These are phyloP conservation scores for Eurypyga helias DNA, from an alignment of 2,113 vertebrate genomes.

Conservation along the genomic window DNA sequence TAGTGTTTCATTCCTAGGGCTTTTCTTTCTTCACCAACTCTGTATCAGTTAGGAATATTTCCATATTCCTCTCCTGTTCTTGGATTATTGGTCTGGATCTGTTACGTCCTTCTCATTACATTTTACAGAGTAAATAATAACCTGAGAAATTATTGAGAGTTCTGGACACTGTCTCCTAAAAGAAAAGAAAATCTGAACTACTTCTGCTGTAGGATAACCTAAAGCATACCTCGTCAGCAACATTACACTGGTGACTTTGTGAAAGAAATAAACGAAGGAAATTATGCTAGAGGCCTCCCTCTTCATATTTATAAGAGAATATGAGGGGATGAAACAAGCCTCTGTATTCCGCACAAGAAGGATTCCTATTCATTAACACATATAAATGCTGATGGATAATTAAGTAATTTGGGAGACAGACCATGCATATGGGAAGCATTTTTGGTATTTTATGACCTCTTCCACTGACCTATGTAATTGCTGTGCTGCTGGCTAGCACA, in stretches of 20 bases:
- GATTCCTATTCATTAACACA: constrained; percentile 11
- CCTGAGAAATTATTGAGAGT: not conserved
- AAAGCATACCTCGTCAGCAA: not conserved
- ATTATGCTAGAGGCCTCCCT: not conserved
- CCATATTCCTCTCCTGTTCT: not conserved
- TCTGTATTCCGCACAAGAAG: not conserved
- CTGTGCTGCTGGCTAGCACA: not conserved
- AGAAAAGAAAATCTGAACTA: not conserved
- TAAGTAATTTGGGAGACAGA: constrained; percentile 62
- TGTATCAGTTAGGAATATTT: not conserved
- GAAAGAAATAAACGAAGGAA: not conserved
- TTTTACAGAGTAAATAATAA: not conserved
- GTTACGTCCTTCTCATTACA: not conserved
- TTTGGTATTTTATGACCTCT: constrained; percentile 48
- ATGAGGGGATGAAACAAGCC: not conserved
- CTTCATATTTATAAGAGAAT: not conserved
- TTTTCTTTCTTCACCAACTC: not conserved
- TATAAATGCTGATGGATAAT: constrained; percentile 46
- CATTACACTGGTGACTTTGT: not conserved
- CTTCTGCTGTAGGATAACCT: not conserved
- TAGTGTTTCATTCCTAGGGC: not conserved
- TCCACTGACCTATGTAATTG: constrained; percentile 49
- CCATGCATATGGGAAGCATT: constrained; percentile 12
- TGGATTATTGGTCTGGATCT: not conserved
- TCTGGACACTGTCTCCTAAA: not conserved